Conservation (phyloP, 53 echinoderm and acorn worm species). For the Patiria pectinifera region DNA sequence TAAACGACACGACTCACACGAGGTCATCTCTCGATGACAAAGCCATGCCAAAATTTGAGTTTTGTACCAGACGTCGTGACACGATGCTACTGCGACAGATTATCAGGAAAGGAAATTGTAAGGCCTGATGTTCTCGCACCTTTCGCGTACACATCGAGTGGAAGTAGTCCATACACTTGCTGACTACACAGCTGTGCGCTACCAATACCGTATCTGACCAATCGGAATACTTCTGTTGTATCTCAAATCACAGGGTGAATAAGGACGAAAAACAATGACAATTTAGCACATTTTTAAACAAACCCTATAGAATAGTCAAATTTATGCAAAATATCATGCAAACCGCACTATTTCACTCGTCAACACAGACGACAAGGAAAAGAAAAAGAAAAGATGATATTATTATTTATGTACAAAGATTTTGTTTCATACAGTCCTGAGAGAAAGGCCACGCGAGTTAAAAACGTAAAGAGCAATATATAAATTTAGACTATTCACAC, state of each 20-base stretch:
- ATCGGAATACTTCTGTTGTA: background rate
- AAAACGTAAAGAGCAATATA: background rate
- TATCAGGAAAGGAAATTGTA: too few relatives aligned
- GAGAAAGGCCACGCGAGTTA: conserved; percentile 27
- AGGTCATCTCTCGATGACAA: too few relatives aligned
- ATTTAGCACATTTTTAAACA: background rate
- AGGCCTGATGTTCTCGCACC: too few relatives aligned
- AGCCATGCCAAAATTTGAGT: too few relatives aligned
- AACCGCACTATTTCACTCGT: background rate
- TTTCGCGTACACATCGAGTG: too few relatives aligned
- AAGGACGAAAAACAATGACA: background rate
- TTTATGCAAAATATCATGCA: conserved; percentile 32
- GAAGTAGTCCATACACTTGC: too few relatives aligned
- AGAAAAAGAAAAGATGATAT: background rate
- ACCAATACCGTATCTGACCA: background rate
- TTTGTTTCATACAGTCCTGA: conserved; percentile 41
- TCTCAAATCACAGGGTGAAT: background rate
- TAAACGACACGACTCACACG: too few relatives aligned
- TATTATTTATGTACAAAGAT: conserved; percentile 29
- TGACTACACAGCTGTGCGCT: too few relatives aligned
- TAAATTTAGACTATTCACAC: background rate
- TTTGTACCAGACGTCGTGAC: too few relatives aligned
- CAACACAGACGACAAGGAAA: background rate
- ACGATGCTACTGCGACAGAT: too few relatives aligned
- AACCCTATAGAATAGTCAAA: background rate